Evolutionary conservation across 35 echinoderm and acorn worm species (phyloP), one percentile per base, ranked within the genome.

Genomic region (Diadema setosum): DNA sequence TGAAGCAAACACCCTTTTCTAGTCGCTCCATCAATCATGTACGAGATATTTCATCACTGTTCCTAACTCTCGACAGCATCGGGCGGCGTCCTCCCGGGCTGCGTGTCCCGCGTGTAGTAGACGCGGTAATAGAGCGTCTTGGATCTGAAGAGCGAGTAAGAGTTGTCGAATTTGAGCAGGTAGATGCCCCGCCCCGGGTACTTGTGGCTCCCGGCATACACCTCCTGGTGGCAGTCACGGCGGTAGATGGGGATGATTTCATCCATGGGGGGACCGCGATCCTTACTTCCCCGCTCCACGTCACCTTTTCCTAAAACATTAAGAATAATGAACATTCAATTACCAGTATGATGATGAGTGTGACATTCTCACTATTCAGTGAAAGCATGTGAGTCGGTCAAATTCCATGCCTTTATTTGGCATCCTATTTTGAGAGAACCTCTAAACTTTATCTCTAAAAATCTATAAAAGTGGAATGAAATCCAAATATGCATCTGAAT

Each of bases 101-200:
- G 73, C 27, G 73, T 78, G 32, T 95, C 93, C 84, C 90, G 87
- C 60, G 96, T 95, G 60, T 99, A 99, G 70, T 99, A 99, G 31
- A 99, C 96, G 30, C 93, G 82, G 69, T 99, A 99, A 45, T 99
- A 99, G 39, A 99, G 87, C 12, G 82, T 89, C 70, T 99, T 99
- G 17, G 96, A 94, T 67, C 96, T 67, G 64, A 99, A 99, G 20
- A 99, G 89, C 5, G 96, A 99, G 67, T 99, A 99, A 52, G 92
- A 94, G 78, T 99, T 99, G 78, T 99, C 96, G 87, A 99, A 99
- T 48, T 94, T 94, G 11, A 99, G 83, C 34, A 99, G 86, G 67
- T 99, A 99, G 29, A 99, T 90, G 5, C 96, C 96, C 5, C 90
- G 65, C 3, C 96, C 96, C 8, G 96, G 96, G 27, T 99, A 99